These are phyloP conservation scores for Drosophila melanocephala DNA, from an alignment of 2,888 invertebrate species.

Conservation along the genomic window DNA sequence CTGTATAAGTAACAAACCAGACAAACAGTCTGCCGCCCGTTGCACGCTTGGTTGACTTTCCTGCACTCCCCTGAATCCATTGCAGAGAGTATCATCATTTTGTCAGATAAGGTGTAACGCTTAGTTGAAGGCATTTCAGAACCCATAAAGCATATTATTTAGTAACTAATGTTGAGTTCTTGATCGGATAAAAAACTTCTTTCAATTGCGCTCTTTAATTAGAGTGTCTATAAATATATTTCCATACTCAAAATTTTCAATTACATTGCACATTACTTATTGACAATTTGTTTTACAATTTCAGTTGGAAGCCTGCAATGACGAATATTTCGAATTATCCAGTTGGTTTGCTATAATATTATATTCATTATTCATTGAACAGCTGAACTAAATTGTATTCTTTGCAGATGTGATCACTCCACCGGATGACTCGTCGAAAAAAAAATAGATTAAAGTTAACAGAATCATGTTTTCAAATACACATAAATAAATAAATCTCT, in stretches of 20 bases:
- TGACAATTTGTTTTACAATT: slow-evolving; percentile 10
- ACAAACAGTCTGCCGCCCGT: slow-evolving; percentile 43
- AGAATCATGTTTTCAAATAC: not conserved
- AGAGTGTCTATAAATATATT: not conserved
- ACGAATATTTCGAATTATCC: not conserved
- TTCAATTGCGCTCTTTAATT: not conserved
- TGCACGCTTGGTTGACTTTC: slow-evolving; percentile 3
- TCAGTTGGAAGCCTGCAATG: not conserved
- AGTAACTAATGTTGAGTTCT: not conserved
- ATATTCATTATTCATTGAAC: not conserved
- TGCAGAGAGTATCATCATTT: slow-evolving; percentile 4
- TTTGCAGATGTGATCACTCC: slow-evolving; percentile 9
- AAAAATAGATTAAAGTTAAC: not conserved
- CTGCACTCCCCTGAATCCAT: not conserved
- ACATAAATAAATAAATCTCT: not conserved
- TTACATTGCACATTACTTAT: not conserved
- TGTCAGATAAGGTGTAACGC: not conserved
- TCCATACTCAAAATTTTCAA: not conserved
- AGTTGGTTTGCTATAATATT: slow-evolving; percentile 37
- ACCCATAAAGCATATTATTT: not conserved
- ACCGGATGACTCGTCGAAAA: not conserved
- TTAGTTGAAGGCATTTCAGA: not conserved
- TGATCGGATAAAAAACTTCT: not conserved
- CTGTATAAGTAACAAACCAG: slow-evolving; percentile 25
- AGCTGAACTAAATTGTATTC: slow-evolving; percentile 13